phyloP scores from a whole-genome alignment of 2,888 invertebrate genomes.

The Autographa gamma region DNA sequence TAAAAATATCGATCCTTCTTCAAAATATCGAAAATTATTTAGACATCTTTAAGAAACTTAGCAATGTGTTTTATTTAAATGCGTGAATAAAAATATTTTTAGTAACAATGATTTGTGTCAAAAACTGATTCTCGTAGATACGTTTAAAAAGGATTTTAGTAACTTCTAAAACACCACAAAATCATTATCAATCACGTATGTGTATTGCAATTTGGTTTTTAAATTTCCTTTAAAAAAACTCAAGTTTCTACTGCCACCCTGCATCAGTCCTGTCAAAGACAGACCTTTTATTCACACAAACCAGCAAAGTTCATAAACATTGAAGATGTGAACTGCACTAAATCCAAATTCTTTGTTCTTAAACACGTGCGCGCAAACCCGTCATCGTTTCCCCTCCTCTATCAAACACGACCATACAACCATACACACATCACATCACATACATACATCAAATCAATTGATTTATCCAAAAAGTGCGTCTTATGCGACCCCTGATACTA shows the following conservation, averaged over 20 bases:
- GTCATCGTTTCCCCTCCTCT: not conserved
- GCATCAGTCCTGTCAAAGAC: too few species aligned
- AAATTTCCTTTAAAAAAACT: too few species aligned
- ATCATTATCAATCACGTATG: too few species aligned
- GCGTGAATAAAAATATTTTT: too few species aligned
- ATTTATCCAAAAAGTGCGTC: constrained; percentile 45
- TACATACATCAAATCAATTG: not conserved
- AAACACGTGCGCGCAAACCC: constrained; percentile 31
- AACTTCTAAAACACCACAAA: too few species aligned
- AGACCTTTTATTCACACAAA: not conserved
- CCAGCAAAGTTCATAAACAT: not conserved
- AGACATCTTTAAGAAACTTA: too few species aligned
- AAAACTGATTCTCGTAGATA: too few species aligned
- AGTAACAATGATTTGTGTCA: too few species aligned
- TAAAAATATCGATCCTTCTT: not conserved
- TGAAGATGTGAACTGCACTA: not conserved
- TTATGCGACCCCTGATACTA: constrained; percentile 33
- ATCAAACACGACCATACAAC: not conserved
- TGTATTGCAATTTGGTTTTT: too few species aligned
- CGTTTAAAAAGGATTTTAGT: too few species aligned
- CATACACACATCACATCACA: not conserved
- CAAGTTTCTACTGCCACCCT: too few species aligned
- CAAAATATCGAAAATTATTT: not conserved
- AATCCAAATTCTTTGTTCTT: constrained; percentile 10
- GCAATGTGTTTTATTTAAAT: too few species aligned